These are phyloP conservation scores for Leptocoma aspasia DNA, from an alignment of 2,113 vertebrate genomes.

Conservation along the genomic window DNA sequence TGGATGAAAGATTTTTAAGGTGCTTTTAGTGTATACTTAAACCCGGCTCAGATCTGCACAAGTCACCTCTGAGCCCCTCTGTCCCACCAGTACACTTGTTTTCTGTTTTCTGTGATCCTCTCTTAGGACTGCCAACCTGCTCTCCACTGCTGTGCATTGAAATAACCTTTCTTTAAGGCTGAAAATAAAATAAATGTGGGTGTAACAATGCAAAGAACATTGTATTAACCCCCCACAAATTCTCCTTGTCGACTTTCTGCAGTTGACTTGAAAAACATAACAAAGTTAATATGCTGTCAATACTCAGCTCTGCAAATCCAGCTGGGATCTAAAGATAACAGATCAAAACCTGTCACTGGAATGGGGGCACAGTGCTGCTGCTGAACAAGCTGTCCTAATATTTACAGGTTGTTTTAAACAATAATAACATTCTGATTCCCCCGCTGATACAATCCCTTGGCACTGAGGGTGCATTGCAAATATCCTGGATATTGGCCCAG, in stretches of 20 bases:
- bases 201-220: not conserved
- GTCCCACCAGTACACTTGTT: not conserved
- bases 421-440: not conserved
- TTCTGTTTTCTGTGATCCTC: not conserved
- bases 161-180: not conserved
- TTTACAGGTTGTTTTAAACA: not conserved
- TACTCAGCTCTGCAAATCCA: not conserved
- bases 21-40: not conserved
- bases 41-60: not conserved
- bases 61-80: not conserved
- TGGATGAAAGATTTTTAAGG: not conserved
- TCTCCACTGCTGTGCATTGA: not conserved
- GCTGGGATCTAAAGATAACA: not conserved
- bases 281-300: not conserved
- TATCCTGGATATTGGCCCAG: not conserved
- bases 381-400: not conserved
- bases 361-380: not conserved
- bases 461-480: not conserved
- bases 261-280: not conserved
- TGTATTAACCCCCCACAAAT: not conserved
- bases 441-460: not conserved
- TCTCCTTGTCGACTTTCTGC: not conserved
- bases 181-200: not conserved
- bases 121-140: not conserved
- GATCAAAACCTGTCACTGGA: not conserved